Percentiles rank a stretch among this genome's conserved stretches.
Evolutionary conservation across 2,797 vertebrate genomes (phyloP).

Genomic region (Mustela erminea): DNA sequence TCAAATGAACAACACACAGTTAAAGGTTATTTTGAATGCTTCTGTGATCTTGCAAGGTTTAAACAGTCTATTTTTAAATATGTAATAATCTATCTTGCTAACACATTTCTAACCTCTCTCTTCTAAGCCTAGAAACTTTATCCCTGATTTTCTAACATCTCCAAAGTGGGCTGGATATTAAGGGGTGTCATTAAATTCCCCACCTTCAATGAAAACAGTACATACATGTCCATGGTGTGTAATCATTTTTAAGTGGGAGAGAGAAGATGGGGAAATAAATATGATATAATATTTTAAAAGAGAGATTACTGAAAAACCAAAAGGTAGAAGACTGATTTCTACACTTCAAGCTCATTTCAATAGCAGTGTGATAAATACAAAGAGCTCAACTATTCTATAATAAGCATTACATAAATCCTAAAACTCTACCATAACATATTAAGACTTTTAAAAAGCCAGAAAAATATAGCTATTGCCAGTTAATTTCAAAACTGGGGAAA

Average conservation of each 20-base stretch:
- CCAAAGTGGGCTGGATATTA: neutral
- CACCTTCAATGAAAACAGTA: conserved; percentile 36
- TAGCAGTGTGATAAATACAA: conserved; percentile 31
- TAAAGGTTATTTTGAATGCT: conserved; percentile 26
- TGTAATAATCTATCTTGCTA: neutral
- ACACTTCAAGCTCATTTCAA: neutral
- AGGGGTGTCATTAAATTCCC: conserved; percentile 6
- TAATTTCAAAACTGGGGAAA: conserved; percentile 62
- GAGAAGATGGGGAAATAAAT: neutral
- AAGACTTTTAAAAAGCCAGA: conserved; percentile 60
- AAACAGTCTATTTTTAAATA: conserved; percentile 1
- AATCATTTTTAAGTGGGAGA: conserved; percentile 50
- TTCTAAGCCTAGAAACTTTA: neutral
- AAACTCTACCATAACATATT: conserved; percentile 37
- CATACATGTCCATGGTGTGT: neutral
- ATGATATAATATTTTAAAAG: neutral
- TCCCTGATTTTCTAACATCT: conserved; percentile 16
- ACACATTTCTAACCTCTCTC: neutral
- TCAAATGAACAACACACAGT: neutral
- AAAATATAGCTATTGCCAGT: conserved; percentile 60
- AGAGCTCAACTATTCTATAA: conserved; percentile 55
- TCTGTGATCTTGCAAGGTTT: neutral
- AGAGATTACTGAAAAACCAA: conserved; percentile 28
- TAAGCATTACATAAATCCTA: conserved; percentile 62
- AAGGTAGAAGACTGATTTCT: conserved; percentile 2